Evolutionary conservation across 2,888 invertebrate species (phyloP).

Genomic region (Portevinia maculata): DNA sequence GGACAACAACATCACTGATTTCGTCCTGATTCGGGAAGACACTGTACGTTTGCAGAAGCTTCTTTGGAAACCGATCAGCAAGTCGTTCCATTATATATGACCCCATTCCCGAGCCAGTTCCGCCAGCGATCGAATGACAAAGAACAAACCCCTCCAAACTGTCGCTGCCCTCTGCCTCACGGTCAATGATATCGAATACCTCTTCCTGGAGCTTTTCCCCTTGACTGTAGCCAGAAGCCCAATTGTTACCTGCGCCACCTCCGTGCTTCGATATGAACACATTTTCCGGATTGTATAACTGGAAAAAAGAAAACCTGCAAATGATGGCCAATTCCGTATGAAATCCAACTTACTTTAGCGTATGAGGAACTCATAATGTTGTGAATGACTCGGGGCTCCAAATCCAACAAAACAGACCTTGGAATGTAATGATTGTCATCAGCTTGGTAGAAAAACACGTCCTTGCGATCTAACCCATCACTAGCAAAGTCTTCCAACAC

Average conservation of each 20-base stretch:
- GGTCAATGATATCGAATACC: conserved; percentile 98
- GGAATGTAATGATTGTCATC: conserved; percentile 99
- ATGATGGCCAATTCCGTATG: not conserved
- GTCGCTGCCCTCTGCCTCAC: conserved; percentile 99
- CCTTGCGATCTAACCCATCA: conserved; percentile 97
- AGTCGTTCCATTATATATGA: conserved; percentile 96
- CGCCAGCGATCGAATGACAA: conserved; percentile 99
- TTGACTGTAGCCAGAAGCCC: conserved; percentile 98
- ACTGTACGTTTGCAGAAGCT: conserved; percentile 98
- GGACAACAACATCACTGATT: conserved; percentile 98
- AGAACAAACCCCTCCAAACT: conserved; percentile 99
- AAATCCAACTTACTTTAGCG: conserved; percentile 87
- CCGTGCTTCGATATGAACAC: conserved; percentile 98
- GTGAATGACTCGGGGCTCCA: conserved; percentile 99
- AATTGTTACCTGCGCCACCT: conserved; percentile 99
- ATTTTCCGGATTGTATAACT: conserved; percentile 99
- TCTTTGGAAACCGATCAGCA: conserved; percentile 98
- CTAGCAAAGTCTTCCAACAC: conserved; percentile 94
- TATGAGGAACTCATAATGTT: conserved; percentile 98
- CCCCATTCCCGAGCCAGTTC: conserved; percentile 99
- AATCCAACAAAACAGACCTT: conserved; percentile 95
- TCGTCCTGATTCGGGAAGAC: conserved; percentile 99
- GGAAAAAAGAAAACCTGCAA: conserved; percentile 16
- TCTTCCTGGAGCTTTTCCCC: conserved; percentile 97
- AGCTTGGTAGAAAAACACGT: conserved; percentile 99